Evolutionary conservation across 2,113 vertebrate species (phyloP).

Genomic region (Conger conger): DNA sequence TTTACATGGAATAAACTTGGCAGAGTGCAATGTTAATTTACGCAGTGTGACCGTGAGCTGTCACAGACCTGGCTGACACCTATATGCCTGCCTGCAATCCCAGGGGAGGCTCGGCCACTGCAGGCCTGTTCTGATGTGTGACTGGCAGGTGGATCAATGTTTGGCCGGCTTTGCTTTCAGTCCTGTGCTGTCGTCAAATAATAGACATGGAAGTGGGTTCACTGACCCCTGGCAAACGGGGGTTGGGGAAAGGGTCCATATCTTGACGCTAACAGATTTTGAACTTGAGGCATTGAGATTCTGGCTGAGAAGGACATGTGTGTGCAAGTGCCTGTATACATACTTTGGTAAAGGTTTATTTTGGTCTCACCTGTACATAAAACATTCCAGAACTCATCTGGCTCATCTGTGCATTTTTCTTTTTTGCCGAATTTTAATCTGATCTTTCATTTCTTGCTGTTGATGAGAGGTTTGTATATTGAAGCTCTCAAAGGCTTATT

Average conservation of each 20-base stretch:
- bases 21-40: neutral
- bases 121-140: neutral
- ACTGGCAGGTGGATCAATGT: slow-evolving; percentile 3
- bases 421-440: no score
- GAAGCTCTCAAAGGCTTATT: no score
- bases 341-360: no score
- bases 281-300: neutral
- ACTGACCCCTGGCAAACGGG: neutral
- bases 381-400: no score
- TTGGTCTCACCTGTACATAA: no score
- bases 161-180: neutral
- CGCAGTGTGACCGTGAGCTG: neutral
- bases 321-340: neutral
- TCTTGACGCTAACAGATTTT: neutral
- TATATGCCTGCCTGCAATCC: neutral
- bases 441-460: no score
- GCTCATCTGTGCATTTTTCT: no score
- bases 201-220: slow-evolving; percentile 8
- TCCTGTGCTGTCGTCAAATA: neutral
- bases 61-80: neutral
- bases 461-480: no score
- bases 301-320: neutral
- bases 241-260: neutral
- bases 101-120: neutral
- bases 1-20: neutral